These are phyloP conservation scores for Glossosoma conforme DNA, from an alignment of 1,140 invertebrate genomes.

Conservation along the genomic window DNA sequence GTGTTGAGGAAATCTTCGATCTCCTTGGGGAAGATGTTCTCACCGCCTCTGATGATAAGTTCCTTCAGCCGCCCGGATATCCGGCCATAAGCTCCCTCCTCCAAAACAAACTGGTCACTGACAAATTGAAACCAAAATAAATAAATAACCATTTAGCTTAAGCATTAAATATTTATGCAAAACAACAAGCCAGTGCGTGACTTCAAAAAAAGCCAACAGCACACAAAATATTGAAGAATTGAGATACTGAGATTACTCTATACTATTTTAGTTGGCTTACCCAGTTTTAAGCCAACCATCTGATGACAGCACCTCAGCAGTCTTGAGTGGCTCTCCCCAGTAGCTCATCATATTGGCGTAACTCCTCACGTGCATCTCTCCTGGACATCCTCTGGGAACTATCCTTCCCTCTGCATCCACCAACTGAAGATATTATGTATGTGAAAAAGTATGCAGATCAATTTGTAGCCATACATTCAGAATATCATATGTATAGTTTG, in stretches of 20 bases:
- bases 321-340: conserved; percentile 78
- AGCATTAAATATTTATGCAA: too few species aligned
- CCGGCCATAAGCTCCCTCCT: conserved; percentile 65
- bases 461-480: too few species aligned
- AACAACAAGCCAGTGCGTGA: too few species aligned
- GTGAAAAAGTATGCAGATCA: too few species aligned
- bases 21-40: conserved; percentile 83
- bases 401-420: conserved; percentile 65
- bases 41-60: conserved; percentile 81
- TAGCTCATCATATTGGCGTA: conserved; percentile 84
- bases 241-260: not conserved
- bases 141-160: not conserved
- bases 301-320: conserved; percentile 61
- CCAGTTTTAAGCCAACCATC: conserved; percentile 90
- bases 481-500: too few species aligned
- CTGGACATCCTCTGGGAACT: conserved; percentile 70
- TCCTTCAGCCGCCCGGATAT: conserved; percentile 81
- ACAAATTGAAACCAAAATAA: conserved; percentile 6
- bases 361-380: conserved; percentile 80
- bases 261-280: conserved; percentile 46
- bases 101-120: conserved; percentile 69
- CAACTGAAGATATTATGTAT: conserved; percentile 34
- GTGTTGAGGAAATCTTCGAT: conserved; percentile 74
- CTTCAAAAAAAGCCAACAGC: too few species aligned
- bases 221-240: too few species aligned